Evolutionary conservation across 2,797 vertebrate genomes (phyloP).

Genomic region (Chloroceryle amazona): DNA sequence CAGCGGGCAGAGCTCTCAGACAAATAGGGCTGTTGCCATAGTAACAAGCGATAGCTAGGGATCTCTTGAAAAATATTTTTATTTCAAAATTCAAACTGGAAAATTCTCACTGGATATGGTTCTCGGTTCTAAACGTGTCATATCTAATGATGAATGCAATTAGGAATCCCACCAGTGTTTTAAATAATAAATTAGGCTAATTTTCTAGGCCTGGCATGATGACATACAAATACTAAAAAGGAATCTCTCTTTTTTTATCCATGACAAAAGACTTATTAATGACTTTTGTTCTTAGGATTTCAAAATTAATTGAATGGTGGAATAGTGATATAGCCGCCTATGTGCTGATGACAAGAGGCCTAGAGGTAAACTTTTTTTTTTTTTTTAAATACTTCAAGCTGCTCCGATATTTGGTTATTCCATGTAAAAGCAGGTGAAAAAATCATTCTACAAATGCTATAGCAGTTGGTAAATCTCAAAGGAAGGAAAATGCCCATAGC

Average conservation of each 20-base stretch:
- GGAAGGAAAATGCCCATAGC: slow-evolving; percentile 83
- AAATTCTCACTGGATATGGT: slow-evolving; percentile 88
- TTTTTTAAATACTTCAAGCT: slow-evolving; percentile 62
- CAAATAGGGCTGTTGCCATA: slow-evolving; percentile 96
- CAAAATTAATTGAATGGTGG: slow-evolving; percentile 78
- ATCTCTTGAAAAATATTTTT: slow-evolving; percentile 94
- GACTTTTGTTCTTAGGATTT: slow-evolving; percentile 84
- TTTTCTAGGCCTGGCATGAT: slow-evolving; percentile 85
- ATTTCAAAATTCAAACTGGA: slow-evolving; percentile 92
- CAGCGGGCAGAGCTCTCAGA: slow-evolving; percentile 88
- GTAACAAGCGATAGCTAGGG: slow-evolving; percentile 92
- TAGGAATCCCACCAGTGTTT: slow-evolving; percentile 89
- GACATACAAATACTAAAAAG: slow-evolving; percentile 85
- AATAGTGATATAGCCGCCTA: slow-evolving; percentile 66
- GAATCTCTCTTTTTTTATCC: slow-evolving; percentile 79
- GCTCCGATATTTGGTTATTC: slow-evolving; percentile 80
- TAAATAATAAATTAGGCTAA: slow-evolving; percentile 90
- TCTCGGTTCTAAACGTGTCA: slow-evolving; percentile 86
- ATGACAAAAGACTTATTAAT: slow-evolving; percentile 85
- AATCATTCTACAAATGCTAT: slow-evolving; percentile 80
- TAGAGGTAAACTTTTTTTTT: slow-evolving; percentile 72
- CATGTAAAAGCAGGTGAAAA: slow-evolving; percentile 80
- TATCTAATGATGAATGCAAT: slow-evolving; percentile 89
- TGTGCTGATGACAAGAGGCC: slow-evolving; percentile 74
- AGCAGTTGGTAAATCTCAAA: slow-evolving; percentile 84